Evolutionary conservation across 2,888 invertebrate genomes (phyloP).

Genomic region (Eristalinus sepulchralis): DNA sequence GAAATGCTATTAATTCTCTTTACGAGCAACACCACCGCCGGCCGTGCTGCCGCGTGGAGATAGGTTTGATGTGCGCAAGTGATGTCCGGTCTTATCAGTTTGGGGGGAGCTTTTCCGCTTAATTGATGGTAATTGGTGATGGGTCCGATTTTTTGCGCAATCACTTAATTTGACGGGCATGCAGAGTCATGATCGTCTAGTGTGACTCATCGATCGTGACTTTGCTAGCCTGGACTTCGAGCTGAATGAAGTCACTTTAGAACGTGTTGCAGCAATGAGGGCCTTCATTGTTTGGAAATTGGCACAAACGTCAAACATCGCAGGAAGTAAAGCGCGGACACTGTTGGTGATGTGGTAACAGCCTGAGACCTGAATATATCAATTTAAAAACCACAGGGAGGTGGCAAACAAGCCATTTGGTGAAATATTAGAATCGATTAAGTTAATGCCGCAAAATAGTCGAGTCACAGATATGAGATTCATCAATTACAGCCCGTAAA

Average conservation of each 20-base stretch:
- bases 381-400: too few relatives aligned
- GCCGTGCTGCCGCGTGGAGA: not conserved
- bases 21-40: not conserved
- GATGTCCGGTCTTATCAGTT: not conserved
- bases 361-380: too few relatives aligned
- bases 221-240: not conserved
- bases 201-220: not conserved
- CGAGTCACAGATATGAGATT: too few relatives aligned
- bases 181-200: not conserved
- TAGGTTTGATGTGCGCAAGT: not conserved
- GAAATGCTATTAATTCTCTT: not conserved
- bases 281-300: too few relatives aligned
- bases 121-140: not conserved
- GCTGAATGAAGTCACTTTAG: not conserved
- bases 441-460: too few relatives aligned
- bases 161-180: not conserved
- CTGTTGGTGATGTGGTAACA: too few relatives aligned
- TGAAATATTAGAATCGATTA: too few relatives aligned
- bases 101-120: not conserved
- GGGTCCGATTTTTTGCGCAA: not conserved
- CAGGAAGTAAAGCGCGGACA: too few relatives aligned
- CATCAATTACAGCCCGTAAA: too few relatives aligned
- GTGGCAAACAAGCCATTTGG: too few relatives aligned
- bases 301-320: too few relatives aligned
- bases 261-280: too few relatives aligned